A percentile compares a stretch with the other conserved stretches of the same genome.
Conservation (phyloP, 2,888 invertebrate genomes). For the Abrostola tripartita region DNA sequence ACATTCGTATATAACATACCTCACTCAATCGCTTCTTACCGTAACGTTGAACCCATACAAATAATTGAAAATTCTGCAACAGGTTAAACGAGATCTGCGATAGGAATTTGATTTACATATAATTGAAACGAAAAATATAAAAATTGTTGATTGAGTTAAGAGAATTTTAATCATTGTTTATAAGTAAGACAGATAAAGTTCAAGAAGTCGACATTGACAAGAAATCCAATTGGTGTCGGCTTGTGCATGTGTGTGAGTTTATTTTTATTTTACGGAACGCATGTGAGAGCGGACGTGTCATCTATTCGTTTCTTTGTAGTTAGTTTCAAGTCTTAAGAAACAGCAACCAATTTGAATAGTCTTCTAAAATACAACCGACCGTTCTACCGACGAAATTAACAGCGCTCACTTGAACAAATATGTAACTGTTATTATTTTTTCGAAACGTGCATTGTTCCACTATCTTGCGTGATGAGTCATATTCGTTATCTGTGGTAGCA, state of each 20-base stretch:
- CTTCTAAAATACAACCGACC: constrained; percentile 22
- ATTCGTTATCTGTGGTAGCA: constrained; percentile 64
- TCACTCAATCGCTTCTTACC: constrained; percentile 5
- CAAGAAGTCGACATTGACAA: constrained; percentile 28
- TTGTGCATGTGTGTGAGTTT: constrained; percentile 65
- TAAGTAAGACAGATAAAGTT: constrained; percentile 20
- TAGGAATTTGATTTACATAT: neutral
- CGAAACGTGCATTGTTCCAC: constrained; percentile 56
- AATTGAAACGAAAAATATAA: no score
- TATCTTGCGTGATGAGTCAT: constrained; percentile 65
- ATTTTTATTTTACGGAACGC: constrained; percentile 74
- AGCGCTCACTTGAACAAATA: constrained; percentile 47
- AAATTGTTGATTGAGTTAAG: no score
- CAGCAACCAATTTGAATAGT: constrained; percentile 32
- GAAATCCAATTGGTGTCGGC: constrained; percentile 53
- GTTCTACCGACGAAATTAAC: constrained; percentile 31
- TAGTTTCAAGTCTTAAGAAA: constrained; percentile 45
- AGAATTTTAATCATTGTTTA: no score
- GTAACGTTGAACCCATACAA: constrained; percentile 7
- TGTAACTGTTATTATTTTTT: constrained; percentile 47
- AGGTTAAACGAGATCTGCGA: neutral
- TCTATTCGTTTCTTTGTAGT: constrained; percentile 72
- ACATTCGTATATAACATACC: constrained; percentile 14
- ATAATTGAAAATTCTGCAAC: constrained; percentile 4
- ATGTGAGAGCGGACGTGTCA: constrained; percentile 79